These are phyloP conservation scores for Lophius americanus DNA, from an alignment of 2,797 vertebrate species.

Conservation along the genomic window DNA sequence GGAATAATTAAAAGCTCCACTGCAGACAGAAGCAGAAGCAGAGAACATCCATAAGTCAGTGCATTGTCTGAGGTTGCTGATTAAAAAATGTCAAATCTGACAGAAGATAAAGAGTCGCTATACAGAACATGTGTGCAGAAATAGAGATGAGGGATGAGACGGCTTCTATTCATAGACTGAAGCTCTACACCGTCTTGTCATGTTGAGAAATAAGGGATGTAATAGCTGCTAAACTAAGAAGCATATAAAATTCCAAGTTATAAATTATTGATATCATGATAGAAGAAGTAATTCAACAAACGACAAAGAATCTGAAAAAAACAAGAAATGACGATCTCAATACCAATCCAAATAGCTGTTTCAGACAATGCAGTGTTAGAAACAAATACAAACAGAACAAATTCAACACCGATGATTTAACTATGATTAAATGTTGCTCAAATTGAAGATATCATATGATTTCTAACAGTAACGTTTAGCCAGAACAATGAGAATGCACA, in stretches of 20 bases:
- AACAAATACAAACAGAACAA: not conserved
- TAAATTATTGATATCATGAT: slow-evolving; percentile 61
- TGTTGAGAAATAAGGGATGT: slow-evolving; percentile 60
- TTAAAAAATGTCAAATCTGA: slow-evolving; percentile 53
- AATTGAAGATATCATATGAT: no score
- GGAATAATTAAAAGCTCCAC: slow-evolving; percentile 38
- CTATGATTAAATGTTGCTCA: not conserved
- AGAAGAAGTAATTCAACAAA: slow-evolving; percentile 48
- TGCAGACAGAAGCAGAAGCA: slow-evolving; percentile 25
- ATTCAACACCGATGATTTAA: not conserved
- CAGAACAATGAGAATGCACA: no score
- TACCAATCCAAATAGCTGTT: no score
- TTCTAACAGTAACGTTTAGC: no score
- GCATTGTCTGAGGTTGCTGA: slow-evolving; percentile 54
- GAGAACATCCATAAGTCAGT: slow-evolving; percentile 43
- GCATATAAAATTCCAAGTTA: slow-evolving; percentile 49
- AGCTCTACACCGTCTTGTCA: slow-evolving; percentile 50
- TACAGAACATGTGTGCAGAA: slow-evolving; percentile 56
- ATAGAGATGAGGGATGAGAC: slow-evolving; percentile 69
- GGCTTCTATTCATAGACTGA: slow-evolving; percentile 64
- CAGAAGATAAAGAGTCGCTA: slow-evolving; percentile 42
- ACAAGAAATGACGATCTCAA: not conserved
- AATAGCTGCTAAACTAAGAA: slow-evolving; percentile 60
- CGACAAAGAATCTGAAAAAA: not conserved
- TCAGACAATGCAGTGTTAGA: no score